Percentiles rank a stretch among this genome's conserved stretches.
Evolutionary conservation across 2,113 vertebrate genomes (phyloP).

Genomic region (Pipra filicauda): DNA sequence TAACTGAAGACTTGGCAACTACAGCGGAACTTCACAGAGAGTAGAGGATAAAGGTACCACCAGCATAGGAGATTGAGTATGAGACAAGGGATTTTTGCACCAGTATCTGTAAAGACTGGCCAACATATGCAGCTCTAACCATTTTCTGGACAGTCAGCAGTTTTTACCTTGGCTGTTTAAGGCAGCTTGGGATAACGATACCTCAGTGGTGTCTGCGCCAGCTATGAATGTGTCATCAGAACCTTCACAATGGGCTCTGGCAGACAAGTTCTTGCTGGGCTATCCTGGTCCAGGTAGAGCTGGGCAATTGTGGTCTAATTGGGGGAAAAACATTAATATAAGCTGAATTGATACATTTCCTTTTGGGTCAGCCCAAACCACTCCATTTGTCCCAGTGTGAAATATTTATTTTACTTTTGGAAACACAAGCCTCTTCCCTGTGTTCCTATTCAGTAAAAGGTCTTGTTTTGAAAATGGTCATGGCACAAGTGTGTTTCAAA

Average conservation of each 20-base stretch:
- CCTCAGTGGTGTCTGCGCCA: background rate
- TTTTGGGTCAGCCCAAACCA: background rate
- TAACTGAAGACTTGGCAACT: background rate
- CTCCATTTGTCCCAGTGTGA: background rate
- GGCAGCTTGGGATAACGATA: background rate
- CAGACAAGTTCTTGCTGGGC: background rate
- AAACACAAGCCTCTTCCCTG: background rate
- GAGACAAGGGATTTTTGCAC: background rate
- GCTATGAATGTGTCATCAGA: background rate
- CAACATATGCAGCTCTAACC: background rate
- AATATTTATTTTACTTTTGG: background rate
- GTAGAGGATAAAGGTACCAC: background rate
- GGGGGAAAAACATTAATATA: background rate
- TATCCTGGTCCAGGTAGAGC: background rate
- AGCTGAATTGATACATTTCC: background rate
- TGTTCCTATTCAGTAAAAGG: background rate
- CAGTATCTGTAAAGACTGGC: background rate
- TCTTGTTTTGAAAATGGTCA: background rate
- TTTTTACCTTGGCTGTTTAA: background rate
- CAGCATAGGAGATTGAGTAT: background rate
- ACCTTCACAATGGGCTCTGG: background rate
- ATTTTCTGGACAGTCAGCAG: background rate
- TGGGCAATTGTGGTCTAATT: rapidly evolving
- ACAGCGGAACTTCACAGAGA: background rate
- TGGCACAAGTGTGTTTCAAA: background rate